These are phyloP conservation scores for Gryllus longicercus DNA, from an alignment of 2,888 invertebrate genomes.

Conservation along the genomic window DNA sequence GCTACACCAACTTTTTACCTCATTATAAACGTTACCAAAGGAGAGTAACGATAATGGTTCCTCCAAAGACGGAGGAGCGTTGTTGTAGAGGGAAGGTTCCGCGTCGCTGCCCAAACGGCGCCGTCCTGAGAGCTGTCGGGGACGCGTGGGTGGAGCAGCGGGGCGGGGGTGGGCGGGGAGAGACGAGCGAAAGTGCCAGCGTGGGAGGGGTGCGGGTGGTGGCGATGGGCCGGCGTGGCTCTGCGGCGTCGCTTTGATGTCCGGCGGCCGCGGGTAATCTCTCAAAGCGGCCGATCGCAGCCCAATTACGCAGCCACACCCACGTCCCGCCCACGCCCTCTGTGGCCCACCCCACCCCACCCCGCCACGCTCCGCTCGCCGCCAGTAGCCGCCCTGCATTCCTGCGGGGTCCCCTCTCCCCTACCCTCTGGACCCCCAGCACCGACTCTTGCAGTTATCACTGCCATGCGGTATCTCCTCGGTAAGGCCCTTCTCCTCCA, in stretches of 20 bases:
- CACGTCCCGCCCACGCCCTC: not conserved
- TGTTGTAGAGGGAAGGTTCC: no score
- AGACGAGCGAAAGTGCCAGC: not conserved
- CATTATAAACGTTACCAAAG: no score
- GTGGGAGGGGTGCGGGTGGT: not conserved
- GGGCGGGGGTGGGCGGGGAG: not conserved
- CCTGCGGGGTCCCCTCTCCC: not conserved
- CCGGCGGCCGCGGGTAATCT: not conserved
- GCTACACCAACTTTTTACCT: no score
- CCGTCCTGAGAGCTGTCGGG: not conserved
- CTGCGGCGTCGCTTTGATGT: conserved; percentile 4
- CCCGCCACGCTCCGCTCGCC: not conserved
- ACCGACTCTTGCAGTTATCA: no score
- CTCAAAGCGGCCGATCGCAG: conserved; percentile 1
- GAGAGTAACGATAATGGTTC: no score
- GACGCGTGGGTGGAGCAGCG: not conserved
- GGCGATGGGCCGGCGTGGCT: not conserved
- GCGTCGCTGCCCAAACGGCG: no score
- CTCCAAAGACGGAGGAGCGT: no score
- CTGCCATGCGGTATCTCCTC: no score
- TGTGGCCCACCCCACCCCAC: not conserved
- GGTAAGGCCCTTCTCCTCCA: no score
- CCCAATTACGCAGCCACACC: not conserved
- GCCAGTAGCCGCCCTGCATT: not conserved
- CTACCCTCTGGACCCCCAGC: not conserved